A percentile compares a stretch with the other conserved stretches of the same genome.
phyloP scores from a whole-genome alignment of 1,140 invertebrate genomes.

The Metopolophium dirhodum region DNA sequence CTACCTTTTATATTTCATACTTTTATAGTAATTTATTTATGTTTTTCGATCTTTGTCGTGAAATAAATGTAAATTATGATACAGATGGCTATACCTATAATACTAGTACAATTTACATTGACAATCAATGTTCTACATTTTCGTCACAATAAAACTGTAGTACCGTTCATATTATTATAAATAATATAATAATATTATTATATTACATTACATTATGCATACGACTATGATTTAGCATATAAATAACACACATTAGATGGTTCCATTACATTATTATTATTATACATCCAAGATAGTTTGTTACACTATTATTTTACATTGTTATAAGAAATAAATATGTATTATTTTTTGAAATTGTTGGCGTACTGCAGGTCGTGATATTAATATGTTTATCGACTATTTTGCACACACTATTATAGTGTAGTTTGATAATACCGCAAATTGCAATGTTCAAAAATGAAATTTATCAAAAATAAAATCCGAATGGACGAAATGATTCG shows the following conservation, averaged over 20 bases:
- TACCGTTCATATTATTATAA: background rate
- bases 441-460: background rate
- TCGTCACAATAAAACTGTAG: background rate
- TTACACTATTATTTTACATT: background rate
- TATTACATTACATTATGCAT: background rate
- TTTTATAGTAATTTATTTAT: background rate
- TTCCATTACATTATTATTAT: background rate
- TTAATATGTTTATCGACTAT: background rate
- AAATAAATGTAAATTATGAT: background rate
- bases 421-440: too few relatives aligned
- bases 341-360: background rate
- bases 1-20: background rate
- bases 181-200: background rate
- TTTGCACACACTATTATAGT: background rate
- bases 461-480: background rate
- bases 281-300: background rate
- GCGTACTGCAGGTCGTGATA: background rate
- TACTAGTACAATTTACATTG: background rate
- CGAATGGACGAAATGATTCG: background rate
- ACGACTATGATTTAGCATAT: background rate
- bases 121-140: conserved; percentile 32
- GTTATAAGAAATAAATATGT: background rate
- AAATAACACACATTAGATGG: background rate
- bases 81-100: background rate
- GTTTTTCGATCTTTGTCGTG: background rate